Percentiles rank a stretch among this genome's conserved stretches.
These are phyloP conservation scores for Gibbula magus DNA, from an alignment of 2,888 invertebrate species.

Conservation along the genomic window DNA sequence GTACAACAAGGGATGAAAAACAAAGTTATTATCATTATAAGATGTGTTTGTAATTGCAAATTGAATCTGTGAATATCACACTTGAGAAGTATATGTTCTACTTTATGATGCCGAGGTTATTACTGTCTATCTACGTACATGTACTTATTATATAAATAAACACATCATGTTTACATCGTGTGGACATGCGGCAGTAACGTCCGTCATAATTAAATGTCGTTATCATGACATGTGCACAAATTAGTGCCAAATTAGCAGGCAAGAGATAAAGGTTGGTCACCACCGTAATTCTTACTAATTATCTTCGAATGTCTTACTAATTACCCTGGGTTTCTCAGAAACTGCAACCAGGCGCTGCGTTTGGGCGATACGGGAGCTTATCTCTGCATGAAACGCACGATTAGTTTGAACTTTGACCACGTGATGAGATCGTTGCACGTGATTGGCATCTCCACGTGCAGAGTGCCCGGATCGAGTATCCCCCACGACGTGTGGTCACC, in stretches of 20 bases:
- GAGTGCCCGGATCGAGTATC: neutral
- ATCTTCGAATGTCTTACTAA: neutral
- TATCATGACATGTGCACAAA: neutral
- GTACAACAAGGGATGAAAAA: too few relatives aligned
- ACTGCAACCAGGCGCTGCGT: neutral
- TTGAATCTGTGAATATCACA: too few relatives aligned
- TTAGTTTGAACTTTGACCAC: constrained; percentile 12
- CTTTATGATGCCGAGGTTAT: too few relatives aligned
- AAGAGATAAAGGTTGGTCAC: neutral
- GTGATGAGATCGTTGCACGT: neutral
- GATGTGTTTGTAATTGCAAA: too few relatives aligned
- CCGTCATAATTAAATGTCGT: neutral
- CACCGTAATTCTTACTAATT: too few relatives aligned
- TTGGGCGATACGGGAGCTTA: neutral
- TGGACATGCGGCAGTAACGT: too few relatives aligned
- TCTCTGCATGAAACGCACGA: constrained; percentile 1
- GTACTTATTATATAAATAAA: too few relatives aligned
- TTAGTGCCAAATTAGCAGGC: neutral
- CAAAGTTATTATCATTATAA: too few relatives aligned
- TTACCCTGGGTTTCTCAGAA: neutral
- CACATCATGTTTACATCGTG: too few relatives aligned
- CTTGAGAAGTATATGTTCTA: too few relatives aligned
- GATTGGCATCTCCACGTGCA: constrained; percentile 21
- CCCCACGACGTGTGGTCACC: constrained; percentile 7
- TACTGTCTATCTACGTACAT: too few relatives aligned